Percentiles rank a stretch among this genome's conserved stretches.
These are phyloP conservation scores for Pelobates fuscus DNA, from an alignment of 2,113 vertebrate species.

Conservation along the genomic window DNA sequence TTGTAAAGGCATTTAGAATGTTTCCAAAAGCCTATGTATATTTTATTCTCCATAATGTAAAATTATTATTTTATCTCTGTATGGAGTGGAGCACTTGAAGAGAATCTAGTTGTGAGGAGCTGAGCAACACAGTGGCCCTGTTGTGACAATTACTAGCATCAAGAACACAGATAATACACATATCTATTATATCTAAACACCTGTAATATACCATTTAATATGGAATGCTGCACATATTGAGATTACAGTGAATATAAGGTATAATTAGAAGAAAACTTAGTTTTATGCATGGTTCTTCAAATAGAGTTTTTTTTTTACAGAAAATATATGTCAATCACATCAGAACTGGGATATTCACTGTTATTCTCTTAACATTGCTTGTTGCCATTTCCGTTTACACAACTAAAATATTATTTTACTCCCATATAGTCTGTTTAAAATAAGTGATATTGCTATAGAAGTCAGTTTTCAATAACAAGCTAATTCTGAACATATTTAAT, in stretches of 20 bases:
- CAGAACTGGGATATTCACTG: not conserved
- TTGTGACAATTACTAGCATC: slow-evolving; percentile 47
- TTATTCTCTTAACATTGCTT: too few species aligned
- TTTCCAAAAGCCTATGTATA: not conserved
- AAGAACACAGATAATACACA: slow-evolving; percentile 41
- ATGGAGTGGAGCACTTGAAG: slow-evolving; percentile 31
- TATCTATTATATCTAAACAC: slow-evolving; percentile 35
- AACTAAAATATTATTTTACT: too few species aligned
- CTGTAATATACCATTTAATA: slow-evolving; percentile 41
- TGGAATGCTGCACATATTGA: slow-evolving; percentile 30
- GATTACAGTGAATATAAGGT: slow-evolving; percentile 14
- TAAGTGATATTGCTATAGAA: too few species aligned
- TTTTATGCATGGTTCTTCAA: slow-evolving; percentile 1
- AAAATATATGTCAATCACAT: not conserved
- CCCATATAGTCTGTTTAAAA: too few species aligned
- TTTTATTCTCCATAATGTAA: slow-evolving; percentile 5
- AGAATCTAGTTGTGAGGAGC: slow-evolving; percentile 38
- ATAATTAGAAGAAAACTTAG: slow-evolving; percentile 1
- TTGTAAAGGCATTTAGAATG: not conserved
- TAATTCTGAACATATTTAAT: too few species aligned
- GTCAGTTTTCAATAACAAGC: too few species aligned
- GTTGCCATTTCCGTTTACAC: too few species aligned
- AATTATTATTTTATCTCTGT: slow-evolving; percentile 41
- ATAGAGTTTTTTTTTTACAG: not conserved
- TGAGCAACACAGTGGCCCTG: slow-evolving; percentile 42